These are phyloP conservation scores for Nemapogon koenigi DNA, from an alignment of 2,888 invertebrate species.

Conservation along the genomic window DNA sequence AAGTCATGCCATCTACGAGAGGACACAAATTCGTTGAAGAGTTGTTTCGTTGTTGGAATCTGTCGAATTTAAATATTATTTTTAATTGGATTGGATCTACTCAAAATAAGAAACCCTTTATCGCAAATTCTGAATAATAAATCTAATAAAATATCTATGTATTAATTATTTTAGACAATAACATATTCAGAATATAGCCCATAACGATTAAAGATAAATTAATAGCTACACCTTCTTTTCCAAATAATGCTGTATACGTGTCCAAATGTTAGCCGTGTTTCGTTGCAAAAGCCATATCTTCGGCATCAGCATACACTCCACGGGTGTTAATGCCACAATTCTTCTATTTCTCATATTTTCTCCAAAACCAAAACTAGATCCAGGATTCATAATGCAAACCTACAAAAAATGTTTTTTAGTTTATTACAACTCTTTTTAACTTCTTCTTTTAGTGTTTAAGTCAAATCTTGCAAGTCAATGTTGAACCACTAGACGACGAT, in stretches of 20 bases:
- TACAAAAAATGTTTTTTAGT: conserved; percentile 26
- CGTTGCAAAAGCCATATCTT: conserved; percentile 72
- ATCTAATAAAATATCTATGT: too few relatives aligned
- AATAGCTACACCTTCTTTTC: conserved; percentile 61
- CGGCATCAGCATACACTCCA: conserved; percentile 73
- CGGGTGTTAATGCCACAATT: conserved; percentile 68
- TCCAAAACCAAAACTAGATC: conserved; percentile 74
- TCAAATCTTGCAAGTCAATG: too few relatives aligned
- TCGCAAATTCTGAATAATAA: too few relatives aligned
- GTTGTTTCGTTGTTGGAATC: conserved; percentile 62
- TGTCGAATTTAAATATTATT: conserved; percentile 26
- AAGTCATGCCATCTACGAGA: conserved; percentile 64
- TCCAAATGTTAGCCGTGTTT: conserved; percentile 71
- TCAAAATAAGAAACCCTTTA: too few relatives aligned
- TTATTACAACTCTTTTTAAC: too few relatives aligned
- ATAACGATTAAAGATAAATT: too few relatives aligned
- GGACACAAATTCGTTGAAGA: conserved; percentile 62
- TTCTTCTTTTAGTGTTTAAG: too few relatives aligned
- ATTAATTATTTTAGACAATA: too few relatives aligned
- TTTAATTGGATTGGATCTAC: too few relatives aligned
- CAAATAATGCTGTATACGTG: conserved; percentile 65
- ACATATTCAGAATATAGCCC: too few relatives aligned
- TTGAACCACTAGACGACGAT: too few relatives aligned
- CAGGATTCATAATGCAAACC: conserved; percentile 64
- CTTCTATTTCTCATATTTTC: conserved; percentile 72